Base-by-base conservation (phyloP, 2,888 invertebrate genomes). In the Crioceris asparagi region DNA sequence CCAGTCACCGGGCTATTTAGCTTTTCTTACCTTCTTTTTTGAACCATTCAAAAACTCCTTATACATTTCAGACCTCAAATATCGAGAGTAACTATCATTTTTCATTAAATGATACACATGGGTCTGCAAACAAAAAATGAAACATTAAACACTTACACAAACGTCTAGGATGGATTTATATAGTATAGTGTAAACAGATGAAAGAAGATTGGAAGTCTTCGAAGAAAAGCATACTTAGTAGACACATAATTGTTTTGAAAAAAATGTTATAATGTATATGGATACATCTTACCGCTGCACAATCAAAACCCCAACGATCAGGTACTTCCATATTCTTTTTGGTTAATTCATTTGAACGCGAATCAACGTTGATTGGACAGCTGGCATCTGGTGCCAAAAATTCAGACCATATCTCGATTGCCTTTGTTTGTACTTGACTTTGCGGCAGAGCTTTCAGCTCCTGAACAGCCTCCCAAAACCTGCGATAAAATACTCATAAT, bases 41-140 rank as follows among this genome's bases (percentile, higher is more conserved):
- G 92, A 87, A 49, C 91, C 91, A 63, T 86, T 92, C 43, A 96
- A 71, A 61, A 86, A 91, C 54, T 96, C 96, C 74, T 94, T 94
- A 69, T 97, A 98, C 86, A 94, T 91, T 53, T 97, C 97, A 1
- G 96, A 97, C 47, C 98, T 81, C 36, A 98, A 72, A 62, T 97
- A 98, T 51, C 98, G 76, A 36, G 94, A 94, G 62, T 99, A 98
- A 59, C 93, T 94, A 69, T 98, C 98, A 48, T 91, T 93, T 64
- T 97, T 97, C 98, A 98, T 99, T 52, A 99, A 72, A 60, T 96
- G 93, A 66, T 96, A 98, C 25, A 98, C 96, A 67, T 98, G 98
- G 5, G 93, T 88, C 92, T 93, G 71, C 8, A 67, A 58, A 39
- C 44, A 40, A 44, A 7, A 36, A 40, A 21, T 11, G 6, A 35